Conservation (phyloP, 2,888 invertebrate genomes). For the Athalia rosae region DNA sequence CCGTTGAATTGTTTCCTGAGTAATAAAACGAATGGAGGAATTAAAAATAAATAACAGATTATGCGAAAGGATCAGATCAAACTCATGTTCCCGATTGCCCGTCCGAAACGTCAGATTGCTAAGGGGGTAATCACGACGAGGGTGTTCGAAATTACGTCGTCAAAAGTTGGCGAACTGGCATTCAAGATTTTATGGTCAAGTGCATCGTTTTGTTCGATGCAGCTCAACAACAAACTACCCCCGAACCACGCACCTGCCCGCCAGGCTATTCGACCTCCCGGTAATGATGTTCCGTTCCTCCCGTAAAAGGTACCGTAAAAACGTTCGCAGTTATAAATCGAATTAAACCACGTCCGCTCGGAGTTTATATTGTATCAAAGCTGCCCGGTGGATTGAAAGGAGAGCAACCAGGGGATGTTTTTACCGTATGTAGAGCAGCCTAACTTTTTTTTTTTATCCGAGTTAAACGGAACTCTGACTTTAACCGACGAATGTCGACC, state of each 20-base stretch:
- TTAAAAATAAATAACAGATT: too few relatives aligned
- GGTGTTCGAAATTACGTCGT: slow-evolving; percentile 11
- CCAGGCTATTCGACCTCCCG: neutral
- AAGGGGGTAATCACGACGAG: slow-evolving; percentile 12
- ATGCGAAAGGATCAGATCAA: too few relatives aligned
- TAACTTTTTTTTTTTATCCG: neutral
- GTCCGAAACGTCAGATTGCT: slow-evolving; percentile 1
- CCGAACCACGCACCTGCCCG: slow-evolving; percentile 7
- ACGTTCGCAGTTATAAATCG: slow-evolving; percentile 12
- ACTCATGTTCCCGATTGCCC: neutral
- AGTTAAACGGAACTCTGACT: too few relatives aligned
- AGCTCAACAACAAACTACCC: slow-evolving; percentile 5
- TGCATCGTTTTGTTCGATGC: slow-evolving; percentile 23
- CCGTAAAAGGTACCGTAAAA: slow-evolving; percentile 28
- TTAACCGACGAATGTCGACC: too few relatives aligned
- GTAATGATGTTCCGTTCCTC: slow-evolving; percentile 21
- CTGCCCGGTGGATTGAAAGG: slow-evolving; percentile 1
- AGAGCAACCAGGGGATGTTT: neutral
- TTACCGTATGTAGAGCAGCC: neutral
- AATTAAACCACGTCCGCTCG: slow-evolving; percentile 8
- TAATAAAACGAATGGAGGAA: too few relatives aligned
- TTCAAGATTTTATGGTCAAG: slow-evolving; percentile 14
- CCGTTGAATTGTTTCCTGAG: too few relatives aligned
- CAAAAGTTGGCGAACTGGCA: slow-evolving; percentile 3
- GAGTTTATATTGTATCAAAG: slow-evolving; percentile 27